Conservation (phyloP, 2,888 invertebrate genomes). For the Agrilus biguttatus region DNA sequence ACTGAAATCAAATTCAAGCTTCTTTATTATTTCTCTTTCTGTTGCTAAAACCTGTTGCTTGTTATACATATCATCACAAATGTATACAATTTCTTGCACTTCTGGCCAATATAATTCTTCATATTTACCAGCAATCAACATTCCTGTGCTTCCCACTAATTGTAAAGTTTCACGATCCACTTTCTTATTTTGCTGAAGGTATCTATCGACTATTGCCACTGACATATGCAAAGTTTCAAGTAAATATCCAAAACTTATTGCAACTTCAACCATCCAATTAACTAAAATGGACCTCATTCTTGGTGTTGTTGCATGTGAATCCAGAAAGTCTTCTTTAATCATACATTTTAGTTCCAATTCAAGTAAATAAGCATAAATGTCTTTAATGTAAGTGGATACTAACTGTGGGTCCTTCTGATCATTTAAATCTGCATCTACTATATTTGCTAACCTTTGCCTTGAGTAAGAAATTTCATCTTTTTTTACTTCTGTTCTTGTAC, state of each 20-base stretch:
- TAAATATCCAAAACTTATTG: conserved; percentile 67
- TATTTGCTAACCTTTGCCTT: too few species aligned
- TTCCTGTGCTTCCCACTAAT: conserved; percentile 75
- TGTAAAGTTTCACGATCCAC: conserved; percentile 43
- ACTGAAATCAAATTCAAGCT: conserved; percentile 68
- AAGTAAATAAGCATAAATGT: conserved; percentile 75
- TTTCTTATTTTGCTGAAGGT: conserved; percentile 51
- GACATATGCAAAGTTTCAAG: conserved; percentile 84
- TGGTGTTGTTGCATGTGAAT: conserved; percentile 50
- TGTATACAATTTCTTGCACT: conserved; percentile 75
- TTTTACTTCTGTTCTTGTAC: too few species aligned
- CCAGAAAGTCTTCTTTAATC: conserved; percentile 48
- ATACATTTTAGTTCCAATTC: conserved; percentile 55
- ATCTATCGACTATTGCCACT: conserved; percentile 79
- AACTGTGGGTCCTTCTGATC: conserved; percentile 63
- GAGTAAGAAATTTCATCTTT: too few species aligned
- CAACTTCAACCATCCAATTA: conserved; percentile 91
- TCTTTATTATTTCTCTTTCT: conserved; percentile 65
- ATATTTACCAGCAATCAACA: conserved; percentile 86
- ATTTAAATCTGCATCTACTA: conserved; percentile 15
- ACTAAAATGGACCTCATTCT: conserved; percentile 81
- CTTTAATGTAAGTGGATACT: conserved; percentile 73
- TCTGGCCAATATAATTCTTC: conserved; percentile 89
- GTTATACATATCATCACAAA: conserved; percentile 77
- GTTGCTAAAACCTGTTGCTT: conserved; percentile 65